Base-by-base conservation (phyloP, 2,797 vertebrate species). In the Ctenochaetus hawaiiensis region DNA sequence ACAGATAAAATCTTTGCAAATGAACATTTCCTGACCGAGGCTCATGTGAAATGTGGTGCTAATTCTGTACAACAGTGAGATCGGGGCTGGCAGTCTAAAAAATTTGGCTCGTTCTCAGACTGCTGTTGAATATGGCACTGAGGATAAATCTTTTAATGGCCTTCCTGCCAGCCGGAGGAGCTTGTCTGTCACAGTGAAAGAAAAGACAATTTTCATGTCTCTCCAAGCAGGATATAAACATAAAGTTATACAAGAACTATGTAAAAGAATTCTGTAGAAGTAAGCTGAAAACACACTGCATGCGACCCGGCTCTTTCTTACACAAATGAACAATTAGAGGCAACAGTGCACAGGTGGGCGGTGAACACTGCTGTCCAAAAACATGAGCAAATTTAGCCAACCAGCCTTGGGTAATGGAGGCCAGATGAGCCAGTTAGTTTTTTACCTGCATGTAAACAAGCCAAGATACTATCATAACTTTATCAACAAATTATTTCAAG, bases 261-360 rank as follows among this genome's bases (percentile, higher is more conserved):
- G n/a, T 44, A 26, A 69, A 43, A 64, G 57, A 47, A 41, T n/a
- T 67, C 37, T 8, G 5, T 0, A 2, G 54, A 64, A 62, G 44
- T 47, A 16, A 63, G 60, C 5, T 39, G 14, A 61, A 60, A 34
- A 43, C 20, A 61, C 20, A 49, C 41, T 20, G 67, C 54, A 43
- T 65, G 54, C 22, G 20, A n/a, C 30, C 45, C 37, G 34, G 4
- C 44, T 7, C 26, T 44, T 67, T 58, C 34, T 22, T 54, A 67
- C 65, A 66, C 63, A 59, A n/a, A 67, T 72, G 67, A 75, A 20
- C 75, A 77, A 68, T 72, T 69, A 60, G 65, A 80, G 70, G 44
- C 61, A 62, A 17, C 66, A 26, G 72, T 74, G 44, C 56, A 20
- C 26, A 48, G 34, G 74, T 56, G 62, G 77, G 78, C 34, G 82